Base-by-base conservation (phyloP, 2,113 vertebrate genomes). In the Elephas maximus region DNA sequence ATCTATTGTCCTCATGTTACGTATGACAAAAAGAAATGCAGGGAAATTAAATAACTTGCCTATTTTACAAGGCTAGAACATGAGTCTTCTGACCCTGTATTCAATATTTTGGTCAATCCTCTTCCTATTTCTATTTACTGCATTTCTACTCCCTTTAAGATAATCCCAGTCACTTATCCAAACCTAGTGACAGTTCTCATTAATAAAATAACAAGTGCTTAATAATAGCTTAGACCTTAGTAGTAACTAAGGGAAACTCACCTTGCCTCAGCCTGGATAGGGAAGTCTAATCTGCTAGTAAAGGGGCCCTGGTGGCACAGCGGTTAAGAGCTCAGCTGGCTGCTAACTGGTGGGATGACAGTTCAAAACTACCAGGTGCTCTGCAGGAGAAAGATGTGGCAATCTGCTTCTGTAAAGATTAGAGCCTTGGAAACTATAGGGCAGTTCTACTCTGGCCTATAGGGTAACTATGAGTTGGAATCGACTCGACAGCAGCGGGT, bases 91-190 rank as follows among this genome's bases (percentile, higher is more conserved):
- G 28, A 82, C 5, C 21, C 41, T 80, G 11, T 74, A 28, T 82
- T 82, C n/a, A 67, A 9, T 30, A 82, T 76, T n/a, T 62, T 88
- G 14, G 15, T 82, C 76, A 81, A 57, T 7, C 8, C 12, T 81
- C 78, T 88, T 73, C 53, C 30, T 80, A 30, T 88, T 73, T 78
- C 33, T 65, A 4, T 73, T 77, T 71, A 67, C 73, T 73, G 44
- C 41, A 94, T 78, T 91, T 87, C 83, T 11, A 90, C 24, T 82
- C 90, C 24, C 73, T 51, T 86, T 86, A 80, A 80, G n/a, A 86
- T 86, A 85, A 85, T 23, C 8, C 7, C n/a, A 90, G 37, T 60
- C 62, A 69, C 15, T 84, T 28, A 67, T 21, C 26, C 82, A 80
- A 85, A 71, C 14, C 44, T 79, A 95, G n/a, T 65, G n/a, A 74